These are phyloP conservation scores for Drosophila tripunctata DNA, from an alignment of 2,888 invertebrate genomes.

Conservation along the genomic window DNA sequence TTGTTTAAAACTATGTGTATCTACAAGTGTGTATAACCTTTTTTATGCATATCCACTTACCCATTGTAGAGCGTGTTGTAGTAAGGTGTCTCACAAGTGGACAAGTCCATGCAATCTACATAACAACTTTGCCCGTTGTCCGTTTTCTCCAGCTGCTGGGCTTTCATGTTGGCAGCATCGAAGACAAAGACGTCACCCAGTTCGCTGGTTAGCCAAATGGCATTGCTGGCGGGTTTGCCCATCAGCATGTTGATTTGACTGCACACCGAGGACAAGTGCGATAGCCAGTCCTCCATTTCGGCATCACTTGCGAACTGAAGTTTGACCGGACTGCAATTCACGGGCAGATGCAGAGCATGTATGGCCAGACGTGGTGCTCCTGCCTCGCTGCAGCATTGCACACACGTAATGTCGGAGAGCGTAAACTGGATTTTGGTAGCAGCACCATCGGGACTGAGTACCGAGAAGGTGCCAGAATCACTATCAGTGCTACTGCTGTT, in stretches of 20 bases:
- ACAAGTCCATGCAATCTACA: slow-evolving; percentile 88
- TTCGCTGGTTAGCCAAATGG: slow-evolving; percentile 91
- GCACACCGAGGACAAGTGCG: slow-evolving; percentile 91
- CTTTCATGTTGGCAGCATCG: slow-evolving; percentile 89
- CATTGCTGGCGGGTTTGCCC: slow-evolving; percentile 89
- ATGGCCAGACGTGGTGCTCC: slow-evolving; percentile 91
- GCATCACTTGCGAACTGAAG: slow-evolving; percentile 92
- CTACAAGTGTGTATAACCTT: no score
- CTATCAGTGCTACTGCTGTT: slow-evolving; percentile 85
- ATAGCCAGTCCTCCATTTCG: slow-evolving; percentile 95
- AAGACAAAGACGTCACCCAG: slow-evolving; percentile 93
- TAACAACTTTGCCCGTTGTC: slow-evolving; percentile 84
- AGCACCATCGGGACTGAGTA: slow-evolving; percentile 91
- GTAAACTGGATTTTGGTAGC: slow-evolving; percentile 90
- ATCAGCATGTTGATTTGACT: slow-evolving; percentile 89
- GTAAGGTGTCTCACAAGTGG: slow-evolving; percentile 87
- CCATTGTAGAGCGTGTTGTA: slow-evolving; percentile 89
- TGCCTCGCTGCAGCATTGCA: slow-evolving; percentile 92
- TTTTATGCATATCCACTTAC: slow-evolving; percentile 63
- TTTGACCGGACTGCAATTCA: slow-evolving; percentile 86
- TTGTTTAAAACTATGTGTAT: no score
- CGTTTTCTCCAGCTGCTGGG: slow-evolving; percentile 84
- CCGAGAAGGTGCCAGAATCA: slow-evolving; percentile 89
- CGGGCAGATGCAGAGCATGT: slow-evolving; percentile 87
- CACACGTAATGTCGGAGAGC: slow-evolving; percentile 90